Evolutionary conservation across 2,113 vertebrate genomes (phyloP).

Genomic region (Prolemur simus): DNA sequence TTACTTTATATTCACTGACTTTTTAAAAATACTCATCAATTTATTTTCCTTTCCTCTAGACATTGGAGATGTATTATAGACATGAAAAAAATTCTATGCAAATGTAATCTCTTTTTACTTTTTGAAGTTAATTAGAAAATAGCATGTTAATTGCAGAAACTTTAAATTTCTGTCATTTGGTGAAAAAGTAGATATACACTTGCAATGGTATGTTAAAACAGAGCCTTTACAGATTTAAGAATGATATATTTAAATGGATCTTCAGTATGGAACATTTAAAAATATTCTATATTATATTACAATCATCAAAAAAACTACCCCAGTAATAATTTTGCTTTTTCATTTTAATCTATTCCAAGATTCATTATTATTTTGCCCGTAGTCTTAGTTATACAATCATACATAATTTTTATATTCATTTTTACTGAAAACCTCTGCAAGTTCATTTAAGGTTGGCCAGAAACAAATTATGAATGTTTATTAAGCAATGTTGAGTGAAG

Average conservation of each 20-base stretch:
- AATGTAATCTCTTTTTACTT: neutral
- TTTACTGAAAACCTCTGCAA: neutral
- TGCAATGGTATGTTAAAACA: neutral
- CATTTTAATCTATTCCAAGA: neutral
- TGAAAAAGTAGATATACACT: neutral
- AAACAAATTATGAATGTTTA: neutral
- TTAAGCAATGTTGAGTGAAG: neutral
- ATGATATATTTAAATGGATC: neutral
- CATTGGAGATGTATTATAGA: neutral
- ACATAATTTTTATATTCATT: neutral
- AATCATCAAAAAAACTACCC: neutral
- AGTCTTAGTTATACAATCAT: neutral
- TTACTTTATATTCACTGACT: neutral
- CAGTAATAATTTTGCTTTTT: neutral
- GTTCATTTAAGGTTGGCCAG: neutral
- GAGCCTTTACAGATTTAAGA: neutral
- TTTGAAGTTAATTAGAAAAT: neutral
- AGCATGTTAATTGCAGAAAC: neutral
- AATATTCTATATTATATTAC: neutral
- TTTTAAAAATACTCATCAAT: neutral
- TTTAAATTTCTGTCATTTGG: neutral
- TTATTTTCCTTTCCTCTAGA: neutral
- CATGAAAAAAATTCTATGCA: neutral
- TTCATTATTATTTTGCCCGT: neutral
- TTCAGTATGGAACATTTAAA: neutral